Evolutionary conservation across 2,888 invertebrate species (phyloP).

Genomic region (Caenorhabditis plicata): DNA sequence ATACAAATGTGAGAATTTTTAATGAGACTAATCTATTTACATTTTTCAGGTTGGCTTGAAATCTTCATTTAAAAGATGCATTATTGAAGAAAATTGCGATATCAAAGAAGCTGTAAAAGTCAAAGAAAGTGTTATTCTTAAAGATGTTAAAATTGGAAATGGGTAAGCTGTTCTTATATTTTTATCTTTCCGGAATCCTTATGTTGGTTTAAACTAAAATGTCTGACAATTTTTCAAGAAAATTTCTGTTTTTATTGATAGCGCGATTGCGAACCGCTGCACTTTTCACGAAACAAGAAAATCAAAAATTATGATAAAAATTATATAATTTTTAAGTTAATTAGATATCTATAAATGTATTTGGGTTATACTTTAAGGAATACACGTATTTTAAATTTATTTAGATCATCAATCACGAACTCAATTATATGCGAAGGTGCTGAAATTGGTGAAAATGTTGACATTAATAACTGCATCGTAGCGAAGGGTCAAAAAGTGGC

Average conservation of each 20-base stretch:
- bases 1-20: conserved; percentile 17
- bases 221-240: too few relatives aligned
- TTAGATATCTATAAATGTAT: too few relatives aligned
- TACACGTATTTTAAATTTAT: conserved; percentile 12
- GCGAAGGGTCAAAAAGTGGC: conserved; percentile 62
- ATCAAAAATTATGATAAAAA: too few relatives aligned
- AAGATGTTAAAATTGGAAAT: conserved; percentile 42
- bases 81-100: conserved; percentile 38
- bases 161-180: conserved; percentile 34
- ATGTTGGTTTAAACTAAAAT: too few relatives aligned
- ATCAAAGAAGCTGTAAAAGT: conserved; percentile 47
- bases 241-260: too few relatives aligned
- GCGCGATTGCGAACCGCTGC: too few relatives aligned
- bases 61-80: conserved; percentile 31
- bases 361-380: too few relatives aligned
- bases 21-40: not conserved
- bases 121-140: conserved; percentile 50
- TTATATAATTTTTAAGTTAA: too few relatives aligned
- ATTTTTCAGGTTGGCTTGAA: conserved; percentile 24
- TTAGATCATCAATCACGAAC: conserved; percentile 45
- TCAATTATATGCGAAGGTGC: conserved; percentile 50
- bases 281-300: too few relatives aligned
- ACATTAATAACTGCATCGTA: conserved; percentile 52
- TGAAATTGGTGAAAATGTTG: conserved; percentile 47
- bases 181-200: too few relatives aligned